A percentile compares a stretch with the other conserved stretches of the same genome.
These are phyloP conservation scores for Drosophila jambulina DNA, from an alignment of 1,140 invertebrate species.

Conservation along the genomic window DNA sequence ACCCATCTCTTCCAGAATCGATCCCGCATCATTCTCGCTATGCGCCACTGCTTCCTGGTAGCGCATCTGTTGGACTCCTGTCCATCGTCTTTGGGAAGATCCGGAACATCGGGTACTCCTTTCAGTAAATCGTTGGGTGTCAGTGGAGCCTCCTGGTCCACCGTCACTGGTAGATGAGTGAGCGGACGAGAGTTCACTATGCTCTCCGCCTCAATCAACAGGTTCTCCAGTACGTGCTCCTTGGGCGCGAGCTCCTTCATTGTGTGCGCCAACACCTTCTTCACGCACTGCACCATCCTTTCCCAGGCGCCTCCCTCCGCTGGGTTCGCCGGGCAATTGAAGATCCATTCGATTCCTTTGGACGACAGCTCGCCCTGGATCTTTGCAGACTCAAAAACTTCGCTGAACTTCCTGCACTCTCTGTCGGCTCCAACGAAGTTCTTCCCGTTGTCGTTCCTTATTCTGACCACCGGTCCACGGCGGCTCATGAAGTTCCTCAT, in stretches of 20 bases:
- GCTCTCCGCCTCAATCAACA: constrained; percentile 4
- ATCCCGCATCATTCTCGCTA: neutral
- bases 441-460: constrained; percentile 7
- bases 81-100: no score
- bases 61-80: neutral
- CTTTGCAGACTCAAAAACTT: constrained; percentile 13
- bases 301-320: constrained; percentile 14
- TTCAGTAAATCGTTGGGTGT: neutral
- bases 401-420: constrained; percentile 7
- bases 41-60: constrained; percentile 3
- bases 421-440: constrained; percentile 1
- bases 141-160: constrained; percentile 1
- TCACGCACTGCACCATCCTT: constrained; percentile 3
- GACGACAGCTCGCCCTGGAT: constrained; percentile 21
- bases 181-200: constrained; percentile 24
- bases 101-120: neutral
- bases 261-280: neutral
- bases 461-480: neutral
- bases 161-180: neutral
- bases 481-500: constrained; percentile 18
- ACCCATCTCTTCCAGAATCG: neutral
- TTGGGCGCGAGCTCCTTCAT: neutral
- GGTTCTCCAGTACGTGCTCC: neutral
- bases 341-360: constrained; percentile 14
- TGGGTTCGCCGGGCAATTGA: constrained; percentile 21